Evolutionary conservation across 1,140 invertebrate genomes (phyloP).

Genomic region (silkworm (Bombyx mori)): DNA sequence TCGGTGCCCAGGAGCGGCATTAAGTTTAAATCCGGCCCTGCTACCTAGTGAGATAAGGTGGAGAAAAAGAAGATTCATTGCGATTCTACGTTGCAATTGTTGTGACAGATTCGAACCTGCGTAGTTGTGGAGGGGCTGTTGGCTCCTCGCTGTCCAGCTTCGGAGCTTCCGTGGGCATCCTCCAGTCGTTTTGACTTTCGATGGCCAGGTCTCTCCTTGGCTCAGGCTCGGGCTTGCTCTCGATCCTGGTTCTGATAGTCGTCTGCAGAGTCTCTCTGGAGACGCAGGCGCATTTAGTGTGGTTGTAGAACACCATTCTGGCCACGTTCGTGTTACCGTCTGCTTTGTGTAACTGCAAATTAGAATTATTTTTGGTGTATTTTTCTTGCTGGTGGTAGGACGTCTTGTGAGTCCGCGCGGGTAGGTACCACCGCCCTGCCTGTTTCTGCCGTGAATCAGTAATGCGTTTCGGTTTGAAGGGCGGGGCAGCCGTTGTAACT

Average conservation of each 20-base stretch:
- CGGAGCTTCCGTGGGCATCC: constrained; percentile 36
- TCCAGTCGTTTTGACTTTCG: constrained; percentile 34
- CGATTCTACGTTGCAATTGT: too few relatives aligned
- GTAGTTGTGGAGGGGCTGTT: constrained; percentile 41
- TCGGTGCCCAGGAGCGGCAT: too few relatives aligned
- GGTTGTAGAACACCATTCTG: constrained; percentile 80
- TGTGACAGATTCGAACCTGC: constrained; percentile 25
- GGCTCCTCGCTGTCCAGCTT: constrained; percentile 30
- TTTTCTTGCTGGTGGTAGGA: too few relatives aligned
- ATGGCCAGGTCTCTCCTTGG: constrained; percentile 2
- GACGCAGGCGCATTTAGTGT: constrained; percentile 81
- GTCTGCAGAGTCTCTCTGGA: constrained; percentile 53
- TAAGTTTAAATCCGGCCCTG: too few relatives aligned
- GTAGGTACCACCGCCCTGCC: too few relatives aligned
- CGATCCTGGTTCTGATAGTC: constrained; percentile 23
- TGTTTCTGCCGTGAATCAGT: too few relatives aligned
- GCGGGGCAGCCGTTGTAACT: too few relatives aligned
- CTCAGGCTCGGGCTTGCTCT: constrained; percentile 9
- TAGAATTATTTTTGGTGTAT: background rate
- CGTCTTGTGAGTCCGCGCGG: too few relatives aligned
- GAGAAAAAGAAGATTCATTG: too few relatives aligned
- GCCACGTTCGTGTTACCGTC: constrained; percentile 71
- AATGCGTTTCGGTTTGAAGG: too few relatives aligned
- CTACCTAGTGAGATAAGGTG: too few relatives aligned
- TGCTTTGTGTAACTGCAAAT: constrained; percentile 72